Evolutionary conservation across 2,888 invertebrate species (phyloP).

Genomic region (Heliconius cydno): DNA sequence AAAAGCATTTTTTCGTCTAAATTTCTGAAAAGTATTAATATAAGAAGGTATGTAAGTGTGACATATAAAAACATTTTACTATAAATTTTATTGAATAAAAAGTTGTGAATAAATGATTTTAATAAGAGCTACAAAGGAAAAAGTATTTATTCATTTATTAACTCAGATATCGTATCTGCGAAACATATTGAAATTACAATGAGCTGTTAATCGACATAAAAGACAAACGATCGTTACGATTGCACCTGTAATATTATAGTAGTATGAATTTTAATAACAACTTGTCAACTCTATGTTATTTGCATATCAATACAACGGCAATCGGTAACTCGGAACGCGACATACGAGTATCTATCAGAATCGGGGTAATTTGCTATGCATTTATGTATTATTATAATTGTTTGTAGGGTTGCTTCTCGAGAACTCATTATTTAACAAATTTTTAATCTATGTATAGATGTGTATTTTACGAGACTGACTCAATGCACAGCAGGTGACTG

Average conservation of each 20-base stretch:
- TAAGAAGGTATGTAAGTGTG: too few relatives aligned
- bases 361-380: conserved; percentile 26
- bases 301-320: conserved; percentile 21
- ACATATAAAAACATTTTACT: too few relatives aligned
- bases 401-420: conserved; percentile 27
- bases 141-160: neutral
- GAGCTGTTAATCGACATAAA: neutral
- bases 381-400: conserved; percentile 32
- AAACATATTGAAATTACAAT: neutral
- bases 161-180: neutral
- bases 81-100: too few relatives aligned
- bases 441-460: too few relatives aligned
- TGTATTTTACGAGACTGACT: too few relatives aligned
- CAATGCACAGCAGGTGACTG: too few relatives aligned
- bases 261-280: conserved; percentile 11
- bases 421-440: neutral
- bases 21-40: too few relatives aligned
- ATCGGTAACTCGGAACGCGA: conserved; percentile 15
- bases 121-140: too few relatives aligned
- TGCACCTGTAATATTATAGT: neutral
- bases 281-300: conserved; percentile 9
- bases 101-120: too few relatives aligned
- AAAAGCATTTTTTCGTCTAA: too few relatives aligned
- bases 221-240: neutral
- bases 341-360: conserved; percentile 14